Evolutionary conservation across 2,113 vertebrate species (phyloP), one percentile per base, ranked within the genome.

Genomic region (Mobula birostris): DNA sequence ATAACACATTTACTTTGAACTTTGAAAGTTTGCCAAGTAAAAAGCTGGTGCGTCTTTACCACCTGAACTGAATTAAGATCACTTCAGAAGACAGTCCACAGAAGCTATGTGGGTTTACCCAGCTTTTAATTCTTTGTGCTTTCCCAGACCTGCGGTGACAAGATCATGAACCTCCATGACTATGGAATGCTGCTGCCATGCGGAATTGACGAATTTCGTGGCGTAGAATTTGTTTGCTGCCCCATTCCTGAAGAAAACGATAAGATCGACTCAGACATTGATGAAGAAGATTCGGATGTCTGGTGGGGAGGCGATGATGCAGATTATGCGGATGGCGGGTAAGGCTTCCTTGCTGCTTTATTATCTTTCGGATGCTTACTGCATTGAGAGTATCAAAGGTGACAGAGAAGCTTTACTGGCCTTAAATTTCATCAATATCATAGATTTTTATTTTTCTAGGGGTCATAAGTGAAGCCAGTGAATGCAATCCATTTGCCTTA

Each of bases 161-260:
- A 98, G 95, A 97, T 97, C 85, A 99, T 99, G 97, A 99, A 99
- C 95, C 97, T 99, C 94, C 98, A 99, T 0, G 98, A 99, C 95
- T 99, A 99, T 0, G 99, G 98, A 94, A 99, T 99, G 98, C 96
- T 99, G 96, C 95, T 99, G 95, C 99, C 99, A 0, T 99, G 99
- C 40, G 98, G 98, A 76, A 99, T 99, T 0, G 98, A 99, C 96
- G 98, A 98, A 94, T 99, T 99, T 95, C 97, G 98, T 27, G 99
- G 98, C 0, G 99, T 99, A 76, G 99, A 99, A 96, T 99, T 99
- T 2, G 99, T 99, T 3, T 99, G 99, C 95, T 99, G 99, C 95
- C 98, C 98, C 0, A 94, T 97, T 95, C 96, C 97, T 0, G 96
- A 97, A 0, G 98, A 99, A 94, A 97, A 96, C 0, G 98, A 98